phyloP scores from a whole-genome alignment of 2,888 invertebrate genomes.

The Lasius fuliginosus region DNA sequence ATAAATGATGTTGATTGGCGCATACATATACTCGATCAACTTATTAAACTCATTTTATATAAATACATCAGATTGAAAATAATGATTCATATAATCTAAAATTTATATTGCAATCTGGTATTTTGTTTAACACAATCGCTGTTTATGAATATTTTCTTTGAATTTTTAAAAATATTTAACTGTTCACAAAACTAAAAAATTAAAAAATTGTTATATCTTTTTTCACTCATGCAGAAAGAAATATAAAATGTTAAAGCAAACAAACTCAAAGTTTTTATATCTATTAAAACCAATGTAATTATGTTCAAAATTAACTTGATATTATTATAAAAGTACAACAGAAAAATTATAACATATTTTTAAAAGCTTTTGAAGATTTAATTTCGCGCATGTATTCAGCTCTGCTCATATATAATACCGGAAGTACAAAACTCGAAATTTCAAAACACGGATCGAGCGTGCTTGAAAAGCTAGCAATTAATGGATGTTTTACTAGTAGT shows the following conservation, averaged over 20 bases:
- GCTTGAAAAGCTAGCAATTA: slow-evolving; percentile 83
- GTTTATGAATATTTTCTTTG: not conserved
- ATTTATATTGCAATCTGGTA: slow-evolving; percentile 3
- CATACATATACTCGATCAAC: slow-evolving; percentile 72
- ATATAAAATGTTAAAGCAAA: slow-evolving; percentile 16
- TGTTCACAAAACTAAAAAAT: not conserved
- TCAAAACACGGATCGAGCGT: slow-evolving; percentile 77
- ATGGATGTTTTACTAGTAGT: slow-evolving; percentile 79
- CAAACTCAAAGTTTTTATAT: slow-evolving; percentile 8
- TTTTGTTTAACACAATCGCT: not conserved
- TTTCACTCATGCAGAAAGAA: not conserved
- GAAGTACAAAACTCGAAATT: slow-evolving; percentile 81
- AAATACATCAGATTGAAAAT: slow-evolving; percentile 15
- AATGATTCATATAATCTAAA: slow-evolving; percentile 4
- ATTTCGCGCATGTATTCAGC: slow-evolving; percentile 70
- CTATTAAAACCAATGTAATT: slow-evolving; percentile 15
- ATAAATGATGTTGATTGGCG: slow-evolving; percentile 78
- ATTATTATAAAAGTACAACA: not conserved
- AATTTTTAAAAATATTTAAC: slow-evolving; percentile 5
- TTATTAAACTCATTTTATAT: slow-evolving; percentile 48
- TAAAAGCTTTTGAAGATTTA: slow-evolving; percentile 40
- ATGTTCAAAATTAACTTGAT: slow-evolving; percentile 10
- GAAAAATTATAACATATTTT: slow-evolving; percentile 16
- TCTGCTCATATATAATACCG: slow-evolving; percentile 73
- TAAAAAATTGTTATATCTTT: slow-evolving; percentile 20